phyloP scores from a whole-genome alignment of 2,888 invertebrate species.

The Mechanitis messenoides region DNA sequence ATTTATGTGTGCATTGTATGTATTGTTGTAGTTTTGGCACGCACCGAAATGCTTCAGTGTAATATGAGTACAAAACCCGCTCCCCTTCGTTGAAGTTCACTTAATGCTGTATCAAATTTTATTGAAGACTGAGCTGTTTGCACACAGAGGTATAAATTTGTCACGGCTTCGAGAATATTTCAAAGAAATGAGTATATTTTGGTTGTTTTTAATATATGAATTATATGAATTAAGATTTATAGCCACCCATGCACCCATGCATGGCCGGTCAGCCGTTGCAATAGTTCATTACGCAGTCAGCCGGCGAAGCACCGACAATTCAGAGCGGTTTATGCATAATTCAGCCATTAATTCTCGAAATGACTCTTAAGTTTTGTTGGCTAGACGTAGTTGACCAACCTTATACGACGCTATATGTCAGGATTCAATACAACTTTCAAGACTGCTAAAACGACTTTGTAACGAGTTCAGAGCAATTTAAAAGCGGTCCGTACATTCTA shows the following conservation, averaged over 20 bases:
- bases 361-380: conserved; percentile 65
- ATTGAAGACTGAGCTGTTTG: conserved; percentile 39
- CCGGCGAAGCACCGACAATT: conserved; percentile 61
- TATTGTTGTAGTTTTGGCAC: conserved; percentile 59
- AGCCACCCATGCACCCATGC: conserved; percentile 19
- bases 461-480: conserved; percentile 29
- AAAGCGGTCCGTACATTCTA: conserved; percentile 28
- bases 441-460: conserved; percentile 35
- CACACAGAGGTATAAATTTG: conserved; percentile 15
- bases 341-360: conserved; percentile 71
- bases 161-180: background rate
- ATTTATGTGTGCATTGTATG: conserved; percentile 66
- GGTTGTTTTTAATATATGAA: background rate
- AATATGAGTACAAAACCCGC: conserved; percentile 33
- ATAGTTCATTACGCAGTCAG: conserved; percentile 55
- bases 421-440: conserved; percentile 52
- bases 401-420: conserved; percentile 52
- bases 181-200: background rate
- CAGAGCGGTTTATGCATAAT: conserved; percentile 71
- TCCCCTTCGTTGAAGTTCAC: conserved; percentile 45
- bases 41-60: conserved; percentile 44
- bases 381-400: conserved; percentile 60
- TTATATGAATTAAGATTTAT: conserved; percentile 15
- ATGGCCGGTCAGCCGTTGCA: conserved; percentile 21
- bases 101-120: conserved; percentile 44